Evolutionary conservation across 2,797 vertebrate genomes (phyloP).

Genomic region (Eospalax fontanierii): DNA sequence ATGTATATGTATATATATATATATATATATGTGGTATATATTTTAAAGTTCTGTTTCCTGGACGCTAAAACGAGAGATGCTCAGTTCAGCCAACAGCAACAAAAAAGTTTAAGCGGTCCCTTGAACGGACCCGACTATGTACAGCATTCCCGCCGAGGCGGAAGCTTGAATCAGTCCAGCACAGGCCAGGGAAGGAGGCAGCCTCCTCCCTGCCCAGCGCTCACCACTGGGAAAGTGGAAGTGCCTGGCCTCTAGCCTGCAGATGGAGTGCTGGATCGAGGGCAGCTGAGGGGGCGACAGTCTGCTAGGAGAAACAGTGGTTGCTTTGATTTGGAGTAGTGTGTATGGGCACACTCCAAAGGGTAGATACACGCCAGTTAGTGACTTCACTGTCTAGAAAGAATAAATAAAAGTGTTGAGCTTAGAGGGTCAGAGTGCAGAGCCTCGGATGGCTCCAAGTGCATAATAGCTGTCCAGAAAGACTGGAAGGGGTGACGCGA

Average conservation of each 20-base stretch:
- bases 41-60: constrained; percentile 84
- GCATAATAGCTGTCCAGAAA: constrained; percentile 73
- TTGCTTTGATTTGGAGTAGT: constrained; percentile 47
- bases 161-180: constrained; percentile 81
- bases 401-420: constrained; percentile 90
- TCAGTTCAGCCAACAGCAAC: constrained; percentile 93
- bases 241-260: constrained; percentile 57
- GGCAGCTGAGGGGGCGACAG: constrained; percentile 43
- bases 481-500: constrained; percentile 31
- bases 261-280: constrained; percentile 7
- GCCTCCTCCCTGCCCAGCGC: constrained; percentile 23
- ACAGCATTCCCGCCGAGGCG: constrained; percentile 93
- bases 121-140: constrained; percentile 97
- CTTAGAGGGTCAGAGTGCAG: constrained; percentile 68
- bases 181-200: constrained; percentile 23
- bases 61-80: constrained; percentile 83
- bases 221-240: neutral
- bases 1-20: constrained; percentile 83
- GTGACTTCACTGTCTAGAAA: constrained; percentile 80
- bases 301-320: constrained; percentile 69
- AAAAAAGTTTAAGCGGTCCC: constrained; percentile 91
- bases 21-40: constrained; percentile 83
- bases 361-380: constrained; percentile 79
- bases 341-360: constrained; percentile 77
- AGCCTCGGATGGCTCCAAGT: constrained; percentile 75